phyloP scores from a whole-genome alignment of 2,888 invertebrate genomes.

The Atrina japonica region DNA sequence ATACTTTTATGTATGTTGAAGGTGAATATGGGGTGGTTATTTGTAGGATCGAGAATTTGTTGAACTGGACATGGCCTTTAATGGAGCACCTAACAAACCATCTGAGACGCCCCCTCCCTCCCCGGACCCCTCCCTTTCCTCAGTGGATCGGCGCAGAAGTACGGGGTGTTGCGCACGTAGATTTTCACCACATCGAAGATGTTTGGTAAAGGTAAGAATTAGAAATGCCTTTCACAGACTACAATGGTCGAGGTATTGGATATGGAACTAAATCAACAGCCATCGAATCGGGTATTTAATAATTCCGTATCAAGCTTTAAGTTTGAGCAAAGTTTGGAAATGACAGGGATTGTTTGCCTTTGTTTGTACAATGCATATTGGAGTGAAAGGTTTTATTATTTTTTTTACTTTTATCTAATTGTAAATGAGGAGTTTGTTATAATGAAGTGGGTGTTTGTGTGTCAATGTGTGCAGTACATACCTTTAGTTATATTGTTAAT shows the following conservation, averaged over 20 bases:
- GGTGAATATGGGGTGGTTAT: conserved; percentile 30
- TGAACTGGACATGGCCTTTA: conserved; percentile 96
- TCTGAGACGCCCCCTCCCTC: conserved; percentile 80
- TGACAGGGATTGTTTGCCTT: not conserved
- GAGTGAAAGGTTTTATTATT: no score
- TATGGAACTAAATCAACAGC: no score
- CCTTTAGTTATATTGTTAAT: no score
- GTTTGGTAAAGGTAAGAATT: conserved; percentile 66
- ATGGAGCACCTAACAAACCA: conserved; percentile 95
- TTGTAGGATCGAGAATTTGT: conserved; percentile 96
- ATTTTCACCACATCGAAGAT: conserved; percentile 71
- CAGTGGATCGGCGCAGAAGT: conserved; percentile 63
- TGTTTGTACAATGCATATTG: no score
- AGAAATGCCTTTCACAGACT: no score
- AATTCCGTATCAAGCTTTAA: no score
- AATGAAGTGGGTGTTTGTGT: no score
- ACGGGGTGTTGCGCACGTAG: conserved; percentile 75
- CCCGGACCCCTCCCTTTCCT: conserved; percentile 77
- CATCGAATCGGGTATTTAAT: no score
- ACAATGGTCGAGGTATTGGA: no score
- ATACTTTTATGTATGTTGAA: not conserved
- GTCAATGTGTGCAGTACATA: no score
- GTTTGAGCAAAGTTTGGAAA: not conserved
- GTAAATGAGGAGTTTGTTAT: no score
- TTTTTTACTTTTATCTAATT: no score